phyloP scores from a whole-genome alignment of 2,888 invertebrate species.

The Uloborus plumipes region DNA sequence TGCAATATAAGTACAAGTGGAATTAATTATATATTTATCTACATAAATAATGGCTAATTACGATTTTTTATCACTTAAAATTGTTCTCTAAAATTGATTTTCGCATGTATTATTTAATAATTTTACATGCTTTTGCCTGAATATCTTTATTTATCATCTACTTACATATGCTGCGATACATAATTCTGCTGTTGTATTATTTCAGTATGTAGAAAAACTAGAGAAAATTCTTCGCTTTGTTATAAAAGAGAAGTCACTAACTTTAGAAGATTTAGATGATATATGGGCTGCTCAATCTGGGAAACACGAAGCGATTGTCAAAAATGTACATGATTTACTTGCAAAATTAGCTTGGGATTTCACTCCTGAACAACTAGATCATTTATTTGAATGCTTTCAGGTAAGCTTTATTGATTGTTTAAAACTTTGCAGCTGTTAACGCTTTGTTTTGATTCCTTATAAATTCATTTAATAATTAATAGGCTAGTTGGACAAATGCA shows the following conservation, averaged over 20 bases:
- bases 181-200: background rate
- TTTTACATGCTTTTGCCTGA: background rate
- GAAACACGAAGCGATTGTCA: slow-evolving; percentile 98
- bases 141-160: background rate
- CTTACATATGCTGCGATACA: background rate
- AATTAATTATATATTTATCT: too few relatives aligned
- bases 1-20: too few relatives aligned
- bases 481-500: slow-evolving; percentile 91
- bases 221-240: slow-evolving; percentile 97
- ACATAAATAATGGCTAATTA: too few relatives aligned
- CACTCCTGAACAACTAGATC: slow-evolving; percentile 95
- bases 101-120: too few relatives aligned
- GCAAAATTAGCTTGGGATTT: slow-evolving; percentile 99
- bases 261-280: slow-evolving; percentile 90
- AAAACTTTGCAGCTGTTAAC: background rate
- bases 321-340: slow-evolving; percentile 94
- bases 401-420: slow-evolving; percentile 72
- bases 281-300: slow-evolving; percentile 98
- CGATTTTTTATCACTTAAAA: too few relatives aligned
- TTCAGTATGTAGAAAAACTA: slow-evolving; percentile 94
- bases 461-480: slow-evolving; percentile 48
- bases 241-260: slow-evolving; percentile 86
- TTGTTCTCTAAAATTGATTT: too few relatives aligned
- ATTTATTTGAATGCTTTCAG: slow-evolving; percentile 97
- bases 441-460: background rate